Percentiles rank a stretch among this genome's conserved stretches.
phyloP scores from a whole-genome alignment of 2,888 invertebrate species.

The Sialis lutaria region DNA sequence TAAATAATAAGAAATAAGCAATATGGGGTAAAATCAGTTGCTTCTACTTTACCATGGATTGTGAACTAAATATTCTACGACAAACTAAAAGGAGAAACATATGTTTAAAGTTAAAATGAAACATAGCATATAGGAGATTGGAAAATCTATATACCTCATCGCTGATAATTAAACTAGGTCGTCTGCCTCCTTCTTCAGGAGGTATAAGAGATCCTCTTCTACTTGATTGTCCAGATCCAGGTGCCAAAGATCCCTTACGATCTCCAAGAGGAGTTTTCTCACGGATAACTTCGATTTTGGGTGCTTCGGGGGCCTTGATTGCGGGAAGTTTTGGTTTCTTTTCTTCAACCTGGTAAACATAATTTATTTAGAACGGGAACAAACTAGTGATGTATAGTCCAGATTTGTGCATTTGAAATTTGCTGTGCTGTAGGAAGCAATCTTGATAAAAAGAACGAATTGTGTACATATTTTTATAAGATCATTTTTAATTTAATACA shows the following conservation, averaged over 20 bases:
- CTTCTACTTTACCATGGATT: neutral
- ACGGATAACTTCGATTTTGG: constrained; percentile 74
- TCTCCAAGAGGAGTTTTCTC: constrained; percentile 48
- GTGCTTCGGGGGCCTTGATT: constrained; percentile 56
- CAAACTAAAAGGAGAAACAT: neutral
- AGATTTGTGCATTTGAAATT: too few species aligned
- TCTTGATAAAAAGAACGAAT: too few species aligned
- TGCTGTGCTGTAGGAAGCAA: too few species aligned
- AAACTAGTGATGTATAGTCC: too few species aligned
- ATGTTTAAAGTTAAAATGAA: too few species aligned
- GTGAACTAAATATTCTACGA: neutral
- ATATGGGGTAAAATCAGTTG: neutral
- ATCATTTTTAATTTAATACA: too few species aligned
- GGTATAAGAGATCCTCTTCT: constrained; percentile 77
- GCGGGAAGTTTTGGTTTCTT: constrained; percentile 35
- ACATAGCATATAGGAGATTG: too few species aligned
- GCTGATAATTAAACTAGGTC: constrained; percentile 81
- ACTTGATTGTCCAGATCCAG: constrained; percentile 39
- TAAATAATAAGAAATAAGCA: too few species aligned
- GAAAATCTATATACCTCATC: constrained; percentile 65
- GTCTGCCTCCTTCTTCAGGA: constrained; percentile 69
- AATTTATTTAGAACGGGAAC: too few species aligned
- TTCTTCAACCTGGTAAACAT: constrained; percentile 6
- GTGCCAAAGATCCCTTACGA: constrained; percentile 48
- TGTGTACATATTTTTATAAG: too few species aligned